Evolutionary conservation across 1,140 invertebrate species (phyloP).

Genomic region (Leguminivora glycinivorella): DNA sequence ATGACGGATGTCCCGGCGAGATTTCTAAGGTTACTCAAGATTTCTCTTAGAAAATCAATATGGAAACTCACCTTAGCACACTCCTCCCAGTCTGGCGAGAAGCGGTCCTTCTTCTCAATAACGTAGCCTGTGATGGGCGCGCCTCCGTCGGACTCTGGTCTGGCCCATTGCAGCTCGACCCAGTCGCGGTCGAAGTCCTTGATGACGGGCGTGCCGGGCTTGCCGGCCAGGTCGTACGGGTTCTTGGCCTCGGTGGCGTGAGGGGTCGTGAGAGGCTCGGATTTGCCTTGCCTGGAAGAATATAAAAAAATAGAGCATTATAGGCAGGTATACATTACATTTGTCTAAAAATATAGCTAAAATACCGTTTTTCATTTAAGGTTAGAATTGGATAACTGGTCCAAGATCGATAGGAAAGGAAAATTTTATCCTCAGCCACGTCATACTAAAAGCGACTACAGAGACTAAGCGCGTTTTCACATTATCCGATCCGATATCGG

Average conservation of each 20-base stretch:
- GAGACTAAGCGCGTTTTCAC: too few relatives aligned
- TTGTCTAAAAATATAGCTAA: too few relatives aligned
- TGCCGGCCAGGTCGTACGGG: conserved; percentile 90
- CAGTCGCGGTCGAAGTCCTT: conserved; percentile 95
- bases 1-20: too few relatives aligned
- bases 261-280: conserved; percentile 93
- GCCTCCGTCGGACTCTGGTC: conserved; percentile 92
- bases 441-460: too few relatives aligned
- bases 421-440: too few relatives aligned
- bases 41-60: neutral
- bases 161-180: conserved; percentile 96
- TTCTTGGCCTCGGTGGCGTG: conserved; percentile 98
- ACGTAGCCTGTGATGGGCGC: conserved; percentile 95
- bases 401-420: too few relatives aligned
- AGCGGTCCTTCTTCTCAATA: conserved; percentile 97
- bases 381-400: too few relatives aligned
- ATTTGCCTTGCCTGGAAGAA: conserved; percentile 88
- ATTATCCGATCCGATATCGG: too few relatives aligned
- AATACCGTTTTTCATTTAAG: too few relatives aligned
- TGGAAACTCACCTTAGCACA: conserved; percentile 82
- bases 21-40: too few relatives aligned
- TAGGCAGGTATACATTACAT: too few relatives aligned
- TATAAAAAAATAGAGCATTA: neutral
- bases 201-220: conserved; percentile 88
- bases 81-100: conserved; percentile 92